Evolutionary conservation across 2,797 vertebrate genomes (phyloP).

Genomic region (Sebastes hubbsi): DNA sequence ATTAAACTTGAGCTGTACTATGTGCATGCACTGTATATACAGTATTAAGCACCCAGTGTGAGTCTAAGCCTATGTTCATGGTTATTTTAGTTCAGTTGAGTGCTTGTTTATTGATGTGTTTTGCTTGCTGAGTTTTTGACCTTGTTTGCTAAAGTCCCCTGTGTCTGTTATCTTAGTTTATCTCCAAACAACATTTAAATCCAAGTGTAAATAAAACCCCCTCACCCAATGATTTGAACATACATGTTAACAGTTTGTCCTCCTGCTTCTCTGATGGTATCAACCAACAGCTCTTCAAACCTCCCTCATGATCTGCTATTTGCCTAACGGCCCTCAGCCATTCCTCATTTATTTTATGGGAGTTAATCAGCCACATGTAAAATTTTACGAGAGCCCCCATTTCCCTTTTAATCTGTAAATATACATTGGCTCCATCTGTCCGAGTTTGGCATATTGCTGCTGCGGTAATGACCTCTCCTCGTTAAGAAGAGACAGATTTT

Average conservation of each 20-base stretch:
- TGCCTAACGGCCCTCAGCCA: slow-evolving; percentile 45
- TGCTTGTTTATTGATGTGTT: not conserved
- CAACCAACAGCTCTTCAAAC: slow-evolving; percentile 23
- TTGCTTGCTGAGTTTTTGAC: not conserved
- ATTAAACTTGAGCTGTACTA: slow-evolving; percentile 16
- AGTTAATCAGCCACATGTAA: slow-evolving; percentile 58
- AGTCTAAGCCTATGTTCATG: not conserved
- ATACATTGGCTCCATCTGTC: slow-evolving; percentile 57
- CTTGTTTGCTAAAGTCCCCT: not conserved
- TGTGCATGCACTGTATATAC: not conserved
- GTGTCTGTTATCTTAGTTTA: not conserved
- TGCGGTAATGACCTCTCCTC: slow-evolving; percentile 49
- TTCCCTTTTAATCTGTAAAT: slow-evolving; percentile 58
- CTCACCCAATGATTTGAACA: not conserved
- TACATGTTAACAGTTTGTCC: not conserved
- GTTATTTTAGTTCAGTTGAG: not conserved
- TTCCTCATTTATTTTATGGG: slow-evolving; percentile 65
- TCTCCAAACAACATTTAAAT: not conserved
- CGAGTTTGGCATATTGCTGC: slow-evolving; percentile 47
- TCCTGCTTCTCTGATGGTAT: slow-evolving; percentile 9
- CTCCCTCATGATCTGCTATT: slow-evolving; percentile 67
- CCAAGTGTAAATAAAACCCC: not conserved
- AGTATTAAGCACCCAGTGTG: not conserved
- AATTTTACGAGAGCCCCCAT: slow-evolving; percentile 42
- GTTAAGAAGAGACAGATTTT: slow-evolving; percentile 36